Evolutionary conservation across 2,113 vertebrate genomes (phyloP).

Genomic region (Copsychus sechellarum): DNA sequence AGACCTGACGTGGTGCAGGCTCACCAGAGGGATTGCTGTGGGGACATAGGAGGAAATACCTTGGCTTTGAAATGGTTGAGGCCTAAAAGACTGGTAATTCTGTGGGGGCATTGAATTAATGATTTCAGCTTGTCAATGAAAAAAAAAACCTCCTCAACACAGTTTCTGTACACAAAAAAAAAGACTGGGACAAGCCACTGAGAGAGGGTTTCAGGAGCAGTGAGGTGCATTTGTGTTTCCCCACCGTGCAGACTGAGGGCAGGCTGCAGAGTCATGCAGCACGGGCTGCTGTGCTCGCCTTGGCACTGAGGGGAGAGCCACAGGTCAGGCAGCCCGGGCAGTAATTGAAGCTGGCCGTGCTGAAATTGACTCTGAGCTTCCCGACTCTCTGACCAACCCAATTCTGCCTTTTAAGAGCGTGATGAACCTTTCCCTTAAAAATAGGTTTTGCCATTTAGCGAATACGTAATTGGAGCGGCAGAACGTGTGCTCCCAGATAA

Average conservation of each 20-base stretch:
- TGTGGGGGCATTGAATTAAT: not conserved
- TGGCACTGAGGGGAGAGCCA: not conserved
- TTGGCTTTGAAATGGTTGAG: fast-evolving
- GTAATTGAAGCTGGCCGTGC: not conserved
- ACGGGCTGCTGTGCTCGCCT: fast-evolving
- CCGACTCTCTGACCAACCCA: not conserved
- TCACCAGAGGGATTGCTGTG: not conserved
- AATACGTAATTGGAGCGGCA: not conserved
- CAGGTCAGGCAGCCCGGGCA: not conserved
- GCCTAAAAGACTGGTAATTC: not conserved
- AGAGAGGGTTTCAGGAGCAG: fast-evolving
- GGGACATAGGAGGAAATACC: fast-evolving
- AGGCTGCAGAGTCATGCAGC: not conserved
- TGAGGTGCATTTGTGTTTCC: fast-evolving
- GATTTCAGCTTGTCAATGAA: not conserved
- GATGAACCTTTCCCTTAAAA: not conserved
- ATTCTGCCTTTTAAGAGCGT: not conserved
- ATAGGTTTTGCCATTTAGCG: not conserved
- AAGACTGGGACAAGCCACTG: not conserved
- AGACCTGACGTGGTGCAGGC: not conserved
- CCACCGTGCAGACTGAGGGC: not conserved
- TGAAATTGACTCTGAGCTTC: not conserved
- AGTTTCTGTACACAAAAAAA: fast-evolving
- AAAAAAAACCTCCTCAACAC: not conserved
- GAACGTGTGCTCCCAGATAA: conserved; percentile 54